Percentiles rank a stretch among this genome's conserved stretches.
Evolutionary conservation across 2,797 vertebrate species (phyloP).

Genomic region (Micromesistius poutassou): DNA sequence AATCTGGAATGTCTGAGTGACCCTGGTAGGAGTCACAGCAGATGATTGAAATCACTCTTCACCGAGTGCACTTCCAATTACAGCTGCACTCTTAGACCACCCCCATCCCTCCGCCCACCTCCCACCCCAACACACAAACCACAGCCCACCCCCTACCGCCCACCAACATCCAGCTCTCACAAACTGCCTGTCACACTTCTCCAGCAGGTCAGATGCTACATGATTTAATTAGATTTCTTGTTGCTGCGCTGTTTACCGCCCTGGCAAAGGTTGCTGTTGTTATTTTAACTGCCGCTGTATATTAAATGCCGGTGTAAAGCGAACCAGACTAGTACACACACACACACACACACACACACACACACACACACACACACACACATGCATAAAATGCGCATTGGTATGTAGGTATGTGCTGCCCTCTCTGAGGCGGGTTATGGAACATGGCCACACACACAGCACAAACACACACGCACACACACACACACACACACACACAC

Average conservation of each 20-base stretch:
- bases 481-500: too few species aligned
- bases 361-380: background rate
- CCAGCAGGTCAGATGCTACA: constrained; percentile 26
- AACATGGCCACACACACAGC: background rate
- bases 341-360: background rate
- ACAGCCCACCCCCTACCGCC: background rate
- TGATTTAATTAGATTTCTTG: constrained; percentile 52
- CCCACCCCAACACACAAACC: background rate
- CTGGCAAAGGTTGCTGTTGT: constrained; percentile 43
- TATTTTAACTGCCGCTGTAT: constrained; percentile 38
- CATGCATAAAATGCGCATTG: constrained; percentile 4
- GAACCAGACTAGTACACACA: constrained; percentile 5
- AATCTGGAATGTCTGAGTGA: constrained; percentile 58
- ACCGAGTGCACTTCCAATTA: constrained; percentile 38
- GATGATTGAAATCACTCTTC: constrained; percentile 54
- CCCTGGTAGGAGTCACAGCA: constrained; percentile 48
- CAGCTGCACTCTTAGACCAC: constrained; percentile 31
- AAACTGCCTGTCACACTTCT: constrained; percentile 22
- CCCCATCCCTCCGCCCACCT: constrained; percentile 3
- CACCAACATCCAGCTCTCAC: background rate
- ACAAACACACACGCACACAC: background rate
- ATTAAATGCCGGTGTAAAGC: constrained; percentile 28
- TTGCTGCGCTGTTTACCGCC: constrained; percentile 30
- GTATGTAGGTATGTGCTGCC: background rate
- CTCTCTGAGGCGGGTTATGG: background rate